Percentiles rank a stretch among this genome's conserved stretches.
Conservation (phyloP, 2,797 vertebrate genomes). For the Sebastiscus albofasciatus region DNA sequence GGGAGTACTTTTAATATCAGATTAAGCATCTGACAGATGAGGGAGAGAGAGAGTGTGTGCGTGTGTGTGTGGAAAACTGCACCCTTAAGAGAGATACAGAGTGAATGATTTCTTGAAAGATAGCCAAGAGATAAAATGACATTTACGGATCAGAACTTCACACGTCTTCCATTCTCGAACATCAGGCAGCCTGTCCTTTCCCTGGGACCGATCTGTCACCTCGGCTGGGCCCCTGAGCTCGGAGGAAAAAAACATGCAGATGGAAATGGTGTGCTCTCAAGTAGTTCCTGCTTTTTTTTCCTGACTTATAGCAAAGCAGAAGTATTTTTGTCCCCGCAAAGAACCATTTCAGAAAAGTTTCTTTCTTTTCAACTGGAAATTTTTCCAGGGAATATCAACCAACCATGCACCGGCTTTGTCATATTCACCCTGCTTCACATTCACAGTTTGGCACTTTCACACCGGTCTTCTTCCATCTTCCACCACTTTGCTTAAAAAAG, state of each 20-base stretch:
- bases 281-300: background rate
- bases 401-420: conserved; percentile 11
- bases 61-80: conserved; percentile 24
- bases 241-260: conserved; percentile 27
- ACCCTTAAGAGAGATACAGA: conserved; percentile 52
- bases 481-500: conserved; percentile 27
- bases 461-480: background rate
- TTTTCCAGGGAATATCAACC: conserved; percentile 2
- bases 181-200: conserved; percentile 58
- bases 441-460: conserved; percentile 18
- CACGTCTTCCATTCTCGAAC: conserved; percentile 55
- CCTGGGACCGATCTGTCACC: conserved; percentile 61
- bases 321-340: conserved; percentile 8
- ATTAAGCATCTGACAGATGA: conserved; percentile 60
- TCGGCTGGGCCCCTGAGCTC: conserved; percentile 44
- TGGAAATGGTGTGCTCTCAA: conserved; percentile 23
- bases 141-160: conserved; percentile 76
- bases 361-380: background rate
- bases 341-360: conserved; percentile 18
- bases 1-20: conserved; percentile 68
- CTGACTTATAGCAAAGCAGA: conserved; percentile 2
- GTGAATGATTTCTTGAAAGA: conserved; percentile 68
- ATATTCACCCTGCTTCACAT: conserved; percentile 12
- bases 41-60: background rate
- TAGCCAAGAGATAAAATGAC: conserved; percentile 76